Conservation (phyloP, 2,113 vertebrate genomes). For the Mirza zaza region DNA sequence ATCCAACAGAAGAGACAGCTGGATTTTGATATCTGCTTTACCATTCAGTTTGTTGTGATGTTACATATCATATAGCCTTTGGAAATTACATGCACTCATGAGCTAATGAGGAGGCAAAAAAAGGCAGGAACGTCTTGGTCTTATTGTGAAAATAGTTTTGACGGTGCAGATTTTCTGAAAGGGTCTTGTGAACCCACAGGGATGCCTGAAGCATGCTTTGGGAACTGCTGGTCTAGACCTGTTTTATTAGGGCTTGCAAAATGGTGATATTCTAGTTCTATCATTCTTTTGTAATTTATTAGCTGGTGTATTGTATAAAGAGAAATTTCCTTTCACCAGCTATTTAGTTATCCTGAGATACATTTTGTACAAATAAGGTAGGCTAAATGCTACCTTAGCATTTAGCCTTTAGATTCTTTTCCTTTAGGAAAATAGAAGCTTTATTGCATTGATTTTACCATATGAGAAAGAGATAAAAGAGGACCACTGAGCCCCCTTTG, state of each 20-base stretch:
- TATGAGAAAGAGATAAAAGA: background rate
- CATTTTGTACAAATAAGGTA: constrained; percentile 5
- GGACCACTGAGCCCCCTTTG: background rate
- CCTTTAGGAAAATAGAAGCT: background rate
- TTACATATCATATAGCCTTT: background rate
- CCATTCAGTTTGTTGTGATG: background rate
- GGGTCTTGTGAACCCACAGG: background rate
- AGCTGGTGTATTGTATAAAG: constrained; percentile 1
- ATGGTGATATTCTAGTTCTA: background rate
- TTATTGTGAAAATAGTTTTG: background rate
- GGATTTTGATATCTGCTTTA: background rate
- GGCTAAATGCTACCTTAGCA: too few species aligned
- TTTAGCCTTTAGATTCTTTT: background rate
- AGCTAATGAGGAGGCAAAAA: background rate
- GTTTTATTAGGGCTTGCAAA: constrained; percentile 40
- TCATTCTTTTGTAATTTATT: background rate
- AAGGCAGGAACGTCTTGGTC: background rate
- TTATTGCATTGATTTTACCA: constrained; percentile 10
- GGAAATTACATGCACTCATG: background rate
- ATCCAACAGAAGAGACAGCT: background rate
- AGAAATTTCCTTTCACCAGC: background rate
- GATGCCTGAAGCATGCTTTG: background rate
- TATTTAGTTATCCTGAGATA: background rate
- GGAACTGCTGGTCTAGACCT: background rate
- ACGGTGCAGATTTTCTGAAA: background rate